Base-by-base conservation (phyloP, 1,140 invertebrate genomes). In the Saxidomus purpurata region DNA sequence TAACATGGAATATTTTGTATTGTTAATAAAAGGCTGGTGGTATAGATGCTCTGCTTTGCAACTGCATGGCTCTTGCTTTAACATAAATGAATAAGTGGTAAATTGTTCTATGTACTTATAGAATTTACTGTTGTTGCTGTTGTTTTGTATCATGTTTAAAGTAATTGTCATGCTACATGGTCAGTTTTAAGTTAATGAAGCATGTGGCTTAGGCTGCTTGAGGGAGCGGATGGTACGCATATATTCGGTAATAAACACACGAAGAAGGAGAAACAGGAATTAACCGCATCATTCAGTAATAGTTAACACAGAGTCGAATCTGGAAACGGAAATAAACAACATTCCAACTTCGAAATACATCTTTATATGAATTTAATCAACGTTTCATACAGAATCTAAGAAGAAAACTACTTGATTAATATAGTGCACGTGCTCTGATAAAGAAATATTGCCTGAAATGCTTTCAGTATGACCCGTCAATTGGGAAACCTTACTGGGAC, bases 21-120 rank as follows among this genome's bases (percentile, higher is more conserved):
- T 88, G 31, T 69, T 40, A n/a, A 28, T 40, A 22, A 88, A 43
- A 88, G 86, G 86, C 86, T 88, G 86, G 86, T 88, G 86, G 86
- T 81, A 63, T 76, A 6, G 17, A 71, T 34, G 55, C n/a, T 36
- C 52, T 87, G 82, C 82, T 67, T 84, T 63, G 63, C 82, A 84
- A 55, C 0, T 79, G 76, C 76, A 79, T 79, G 76, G 76, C 67
- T 71, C 9, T 36, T 71, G 67, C 67, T 71, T 55, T n/a, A 25
- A 17, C 25, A 59, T 79, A 36, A 69, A 22, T 69, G 11, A 28
- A 22, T 34, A 22, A 31, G 19, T 22, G 34, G 38, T 76, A 47
- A 49, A 76, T 49, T 76, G 43, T 49, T 76, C 2, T 19, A 6
- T 69, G 25, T 47, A 49, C 43, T 49, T 19, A 8, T 49, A 76